Evolutionary conservation across 1,140 invertebrate species (phyloP).

Genomic region (Trichonephila inaurata): DNA sequence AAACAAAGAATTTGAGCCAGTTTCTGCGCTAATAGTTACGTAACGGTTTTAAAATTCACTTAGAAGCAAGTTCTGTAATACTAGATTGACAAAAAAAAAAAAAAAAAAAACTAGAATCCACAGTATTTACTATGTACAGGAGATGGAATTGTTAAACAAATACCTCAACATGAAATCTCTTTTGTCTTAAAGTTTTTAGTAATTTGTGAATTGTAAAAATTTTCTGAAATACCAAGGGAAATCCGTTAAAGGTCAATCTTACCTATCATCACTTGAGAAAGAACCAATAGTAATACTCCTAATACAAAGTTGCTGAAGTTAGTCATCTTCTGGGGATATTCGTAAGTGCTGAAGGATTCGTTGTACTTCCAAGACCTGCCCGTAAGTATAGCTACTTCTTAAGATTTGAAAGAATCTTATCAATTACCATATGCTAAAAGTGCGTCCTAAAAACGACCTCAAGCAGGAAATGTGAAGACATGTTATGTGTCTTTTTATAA

Average conservation of each 20-base stretch:
- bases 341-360: background rate
- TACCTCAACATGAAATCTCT: too few relatives aligned
- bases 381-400: background rate
- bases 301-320: background rate
- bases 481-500: constrained; percentile 17
- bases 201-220: too few relatives aligned
- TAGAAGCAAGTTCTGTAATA: too few relatives aligned
- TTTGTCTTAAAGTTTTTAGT: too few relatives aligned
- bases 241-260: background rate
- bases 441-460: background rate
- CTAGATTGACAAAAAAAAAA: too few relatives aligned
- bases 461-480: background rate
- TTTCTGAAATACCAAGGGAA: too few relatives aligned
- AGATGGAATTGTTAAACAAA: too few relatives aligned
- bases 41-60: too few relatives aligned
- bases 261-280: background rate
- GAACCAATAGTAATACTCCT: background rate
- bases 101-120: too few relatives aligned
- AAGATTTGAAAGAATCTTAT: background rate
- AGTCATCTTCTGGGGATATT: background rate
- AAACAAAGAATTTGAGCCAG: too few relatives aligned
- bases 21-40: too few relatives aligned
- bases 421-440: background rate
- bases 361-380: background rate
- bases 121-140: too few relatives aligned